Conservation (phyloP, 2,113 vertebrate genomes). For the Neogale vison region DNA sequence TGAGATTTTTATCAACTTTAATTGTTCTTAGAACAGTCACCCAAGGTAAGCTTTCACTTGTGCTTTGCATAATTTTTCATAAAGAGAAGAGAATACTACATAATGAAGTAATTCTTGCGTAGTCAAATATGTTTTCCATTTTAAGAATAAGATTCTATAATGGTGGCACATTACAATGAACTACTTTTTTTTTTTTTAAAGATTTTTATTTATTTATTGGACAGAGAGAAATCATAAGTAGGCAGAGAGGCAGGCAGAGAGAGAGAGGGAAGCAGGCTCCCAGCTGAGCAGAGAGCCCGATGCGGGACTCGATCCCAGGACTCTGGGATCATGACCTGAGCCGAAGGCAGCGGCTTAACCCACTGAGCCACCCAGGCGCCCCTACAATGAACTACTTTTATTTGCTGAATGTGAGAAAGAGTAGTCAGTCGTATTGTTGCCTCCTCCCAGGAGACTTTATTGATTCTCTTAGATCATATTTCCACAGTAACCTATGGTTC, state of each 20-base stretch:
- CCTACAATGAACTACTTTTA: neutral
- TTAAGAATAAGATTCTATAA: conserved; percentile 15
- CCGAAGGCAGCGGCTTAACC: too few relatives aligned
- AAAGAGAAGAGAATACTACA: neutral
- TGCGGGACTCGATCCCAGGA: too few relatives aligned
- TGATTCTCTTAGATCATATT: neutral
- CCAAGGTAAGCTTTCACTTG: conserved; percentile 86
- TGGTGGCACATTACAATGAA: neutral
- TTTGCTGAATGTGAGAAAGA: neutral
- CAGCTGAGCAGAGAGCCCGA: too few relatives aligned
- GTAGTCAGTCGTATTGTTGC: neutral
- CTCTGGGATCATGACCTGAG: too few relatives aligned
- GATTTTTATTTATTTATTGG: too few relatives aligned
- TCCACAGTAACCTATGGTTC: neutral
- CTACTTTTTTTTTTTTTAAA: too few relatives aligned
- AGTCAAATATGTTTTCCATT: neutral
- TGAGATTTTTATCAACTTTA: conserved; percentile 89
- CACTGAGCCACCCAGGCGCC: too few relatives aligned
- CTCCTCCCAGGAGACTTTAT: neutral
- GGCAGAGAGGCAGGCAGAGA: too few relatives aligned
- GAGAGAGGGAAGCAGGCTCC: too few relatives aligned
- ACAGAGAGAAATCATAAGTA: too few relatives aligned
- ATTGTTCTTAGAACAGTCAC: conserved; percentile 91
- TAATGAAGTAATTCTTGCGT: neutral
- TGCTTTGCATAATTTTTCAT: neutral